phyloP scores from a whole-genome alignment of 2,797 vertebrate genomes.

The Bryconaethiops microstoma region DNA sequence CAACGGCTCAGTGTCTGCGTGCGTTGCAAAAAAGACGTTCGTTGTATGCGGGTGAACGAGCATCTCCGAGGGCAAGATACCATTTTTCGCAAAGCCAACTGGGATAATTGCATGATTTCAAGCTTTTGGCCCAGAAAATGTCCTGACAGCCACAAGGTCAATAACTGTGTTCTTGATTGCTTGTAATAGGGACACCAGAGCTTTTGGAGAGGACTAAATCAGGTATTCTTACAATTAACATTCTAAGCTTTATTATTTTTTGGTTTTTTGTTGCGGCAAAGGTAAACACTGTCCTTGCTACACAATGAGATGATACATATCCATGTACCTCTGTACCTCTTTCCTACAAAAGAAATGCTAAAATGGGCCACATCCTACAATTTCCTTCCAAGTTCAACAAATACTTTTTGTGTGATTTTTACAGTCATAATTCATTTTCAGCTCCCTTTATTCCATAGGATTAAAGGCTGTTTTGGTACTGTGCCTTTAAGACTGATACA shows the following conservation, averaged over 20 bases:
- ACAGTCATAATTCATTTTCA: no score
- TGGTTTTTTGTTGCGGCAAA: neutral
- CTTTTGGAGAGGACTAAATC: neutral
- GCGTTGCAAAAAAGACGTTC: neutral
- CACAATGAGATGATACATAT: no score
- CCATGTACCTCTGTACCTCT: no score
- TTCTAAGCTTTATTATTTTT: conserved; percentile 7
- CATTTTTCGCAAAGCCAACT: neutral
- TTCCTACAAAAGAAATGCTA: no score
- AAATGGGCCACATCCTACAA: no score
- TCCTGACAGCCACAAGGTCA: conserved; percentile 13
- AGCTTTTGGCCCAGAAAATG: conserved; percentile 1
- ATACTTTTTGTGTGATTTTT: no score
- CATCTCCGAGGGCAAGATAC: neutral
- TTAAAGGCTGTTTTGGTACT: no score
- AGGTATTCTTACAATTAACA: conserved; percentile 4
- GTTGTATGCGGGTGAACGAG: neutral
- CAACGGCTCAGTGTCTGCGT: neutral
- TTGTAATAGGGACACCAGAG: conserved; percentile 3
- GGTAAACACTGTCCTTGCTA: no score
- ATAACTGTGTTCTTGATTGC: neutral
- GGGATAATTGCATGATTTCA: conserved; percentile 6
- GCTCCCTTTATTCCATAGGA: no score
- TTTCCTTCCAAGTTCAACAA: no score
- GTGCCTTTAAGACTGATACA: no score